These are phyloP conservation scores for Drosophila kepulauana DNA, from an alignment of 1,140 invertebrate genomes.

Conservation along the genomic window DNA sequence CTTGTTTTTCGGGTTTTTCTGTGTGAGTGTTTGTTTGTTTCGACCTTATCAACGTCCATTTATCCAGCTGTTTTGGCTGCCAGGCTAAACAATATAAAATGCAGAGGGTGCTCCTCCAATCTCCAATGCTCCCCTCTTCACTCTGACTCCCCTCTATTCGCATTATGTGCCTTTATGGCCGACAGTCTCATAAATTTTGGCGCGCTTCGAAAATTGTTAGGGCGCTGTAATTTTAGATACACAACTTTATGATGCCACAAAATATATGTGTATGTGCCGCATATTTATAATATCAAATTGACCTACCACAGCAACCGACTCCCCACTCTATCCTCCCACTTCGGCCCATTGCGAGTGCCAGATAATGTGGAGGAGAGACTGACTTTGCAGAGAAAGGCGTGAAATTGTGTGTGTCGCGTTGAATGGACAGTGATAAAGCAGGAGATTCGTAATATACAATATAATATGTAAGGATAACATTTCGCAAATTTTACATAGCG, in stretches of 20 bases:
- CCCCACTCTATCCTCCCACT: not conserved
- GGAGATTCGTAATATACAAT: slow-evolving; percentile 17
- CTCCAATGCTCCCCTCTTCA: not conserved
- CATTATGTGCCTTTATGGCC: slow-evolving; percentile 43
- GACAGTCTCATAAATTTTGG: slow-evolving; percentile 75
- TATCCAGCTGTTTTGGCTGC: slow-evolving; percentile 58
- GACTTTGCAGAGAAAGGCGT: slow-evolving; percentile 58
- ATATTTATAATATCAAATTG: slow-evolving; percentile 83
- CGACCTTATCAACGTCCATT: slow-evolving; percentile 67
- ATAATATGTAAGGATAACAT: slow-evolving; percentile 6
- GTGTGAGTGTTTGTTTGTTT: slow-evolving; percentile 6
- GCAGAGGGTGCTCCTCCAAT: slow-evolving; percentile 50
- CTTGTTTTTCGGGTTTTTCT: not conserved
- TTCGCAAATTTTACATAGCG: not conserved
- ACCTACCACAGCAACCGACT: slow-evolving; percentile 39
- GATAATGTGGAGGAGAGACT: slow-evolving; percentile 61
- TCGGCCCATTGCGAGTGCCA: slow-evolving; percentile 52
- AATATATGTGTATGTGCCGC: slow-evolving; percentile 66
- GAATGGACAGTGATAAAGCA: slow-evolving; percentile 55
- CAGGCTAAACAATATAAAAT: slow-evolving; percentile 76
- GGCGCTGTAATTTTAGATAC: slow-evolving; percentile 78
- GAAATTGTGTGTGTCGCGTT: slow-evolving; percentile 55
- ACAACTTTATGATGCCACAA: slow-evolving; percentile 83
- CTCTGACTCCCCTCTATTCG: not conserved
- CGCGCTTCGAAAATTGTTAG: slow-evolving; percentile 72